phyloP scores from a whole-genome alignment of 2,888 invertebrate genomes.

The Drosophila silvestris region DNA sequence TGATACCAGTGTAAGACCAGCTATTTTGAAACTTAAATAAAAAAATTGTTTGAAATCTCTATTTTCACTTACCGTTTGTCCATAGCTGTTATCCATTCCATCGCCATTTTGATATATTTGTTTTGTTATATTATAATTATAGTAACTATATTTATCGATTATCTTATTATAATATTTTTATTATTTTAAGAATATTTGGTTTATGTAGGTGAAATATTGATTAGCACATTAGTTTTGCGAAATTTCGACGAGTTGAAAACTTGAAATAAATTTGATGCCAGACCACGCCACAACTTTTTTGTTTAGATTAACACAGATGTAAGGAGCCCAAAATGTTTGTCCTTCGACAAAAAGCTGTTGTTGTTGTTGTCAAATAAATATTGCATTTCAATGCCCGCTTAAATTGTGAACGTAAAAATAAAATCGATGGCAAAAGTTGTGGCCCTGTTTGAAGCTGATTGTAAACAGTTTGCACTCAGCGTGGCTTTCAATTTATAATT shows the following conservation, averaged over 20 bases:
- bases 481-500: conserved; percentile 50
- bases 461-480: conserved; percentile 49
- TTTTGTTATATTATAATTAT: conserved; percentile 11
- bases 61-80: conserved; percentile 86
- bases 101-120: conserved; percentile 83
- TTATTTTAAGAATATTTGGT: background rate
- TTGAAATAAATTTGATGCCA: conserved; percentile 17
- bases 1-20: background rate
- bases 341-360: conserved; percentile 32
- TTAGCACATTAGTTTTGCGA: conserved; percentile 1
- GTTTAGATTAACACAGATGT: conserved; percentile 34
- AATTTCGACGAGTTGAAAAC: conserved; percentile 6
- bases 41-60: background rate
- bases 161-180: background rate
- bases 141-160: background rate
- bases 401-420: conserved; percentile 29
- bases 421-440: conserved; percentile 57
- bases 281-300: conserved; percentile 48
- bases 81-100: conserved; percentile 87
- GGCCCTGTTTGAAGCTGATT: conserved; percentile 39
- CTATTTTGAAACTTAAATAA: too few species aligned
- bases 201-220: background rate
- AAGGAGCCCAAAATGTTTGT: conserved; percentile 39
- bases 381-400: conserved; percentile 42
- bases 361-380: conserved; percentile 45